Percentiles rank a stretch among this genome's conserved stretches.
Evolutionary conservation across 2,797 vertebrate genomes (phyloP).

Genomic region (Cetoscarus ocellatus): DNA sequence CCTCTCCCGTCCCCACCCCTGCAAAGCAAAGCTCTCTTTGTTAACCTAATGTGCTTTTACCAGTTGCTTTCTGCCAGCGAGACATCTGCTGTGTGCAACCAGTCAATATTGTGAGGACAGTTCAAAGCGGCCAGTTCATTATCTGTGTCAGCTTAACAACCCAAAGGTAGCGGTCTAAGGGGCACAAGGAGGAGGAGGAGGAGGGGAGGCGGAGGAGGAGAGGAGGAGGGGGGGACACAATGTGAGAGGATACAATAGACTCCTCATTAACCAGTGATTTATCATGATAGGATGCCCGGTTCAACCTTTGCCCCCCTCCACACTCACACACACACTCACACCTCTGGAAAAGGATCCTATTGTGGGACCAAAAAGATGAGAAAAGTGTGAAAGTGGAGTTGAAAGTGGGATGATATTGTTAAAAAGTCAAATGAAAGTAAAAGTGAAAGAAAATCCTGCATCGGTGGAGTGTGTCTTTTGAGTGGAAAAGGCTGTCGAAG

Average conservation of each 20-base stretch:
- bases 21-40: conserved; percentile 84
- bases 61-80: conserved; percentile 89
- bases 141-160: conserved; percentile 98
- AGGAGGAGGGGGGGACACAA: conserved; percentile 82
- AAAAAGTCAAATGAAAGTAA: conserved; percentile 75
- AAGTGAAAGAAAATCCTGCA: conserved; percentile 43
- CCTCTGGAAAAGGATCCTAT: conserved; percentile 78
- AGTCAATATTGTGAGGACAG: conserved; percentile 97
- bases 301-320: conserved; percentile 91
- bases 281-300: conserved; percentile 98
- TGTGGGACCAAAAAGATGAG: conserved; percentile 82
- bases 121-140: conserved; percentile 96
- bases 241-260: conserved; percentile 87
- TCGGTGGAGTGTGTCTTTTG: conserved; percentile 58
- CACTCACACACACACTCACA: conserved; percentile 33
- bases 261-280: conserved; percentile 99
- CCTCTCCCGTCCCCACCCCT: conserved; percentile 73
- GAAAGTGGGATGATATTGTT: conserved; percentile 73
- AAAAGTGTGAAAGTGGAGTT: conserved; percentile 72
- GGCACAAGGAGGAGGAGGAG: conserved; percentile 85
- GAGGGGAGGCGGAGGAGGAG: conserved; percentile 73
- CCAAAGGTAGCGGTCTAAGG: conserved; percentile 94
- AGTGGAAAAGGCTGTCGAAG: conserved; percentile 1
- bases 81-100: conserved; percentile 97
- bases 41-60: conserved; percentile 90